Evolutionary conservation across 2,888 invertebrate genomes (phyloP).

Genomic region (Leucoptera coffeella): DNA sequence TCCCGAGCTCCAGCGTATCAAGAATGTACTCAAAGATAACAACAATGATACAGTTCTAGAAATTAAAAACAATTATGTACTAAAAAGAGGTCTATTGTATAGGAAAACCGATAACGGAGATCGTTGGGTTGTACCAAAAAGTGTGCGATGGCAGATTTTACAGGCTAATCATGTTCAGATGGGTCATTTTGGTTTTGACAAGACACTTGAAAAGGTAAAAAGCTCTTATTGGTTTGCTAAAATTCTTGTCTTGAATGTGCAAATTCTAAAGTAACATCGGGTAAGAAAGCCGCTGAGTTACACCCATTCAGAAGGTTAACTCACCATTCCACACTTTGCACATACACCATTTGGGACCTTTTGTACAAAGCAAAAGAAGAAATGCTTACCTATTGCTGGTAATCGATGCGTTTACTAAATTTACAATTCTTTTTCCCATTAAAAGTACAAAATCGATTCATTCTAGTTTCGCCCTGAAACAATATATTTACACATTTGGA

Average conservation of each 20-base stretch:
- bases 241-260: constrained; percentile 3
- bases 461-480: constrained; percentile 2
- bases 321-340: constrained; percentile 2
- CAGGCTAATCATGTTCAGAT: constrained; percentile 7
- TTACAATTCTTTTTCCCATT: constrained; percentile 1
- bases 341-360: constrained; percentile 6
- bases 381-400: constrained; percentile 5
- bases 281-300: constrained; percentile 1
- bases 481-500: constrained; percentile 5
- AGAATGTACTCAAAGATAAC: background rate
- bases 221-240: constrained; percentile 8
- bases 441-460: constrained; percentile 5
- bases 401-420: constrained; percentile 6
- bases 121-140: constrained; percentile 9
- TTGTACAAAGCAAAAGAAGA: constrained; percentile 5
- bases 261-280: constrained; percentile 1
- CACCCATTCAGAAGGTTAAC: constrained; percentile 3
- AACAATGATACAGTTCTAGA: background rate
- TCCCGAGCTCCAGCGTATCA: constrained; percentile 1
- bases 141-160: constrained; percentile 7
- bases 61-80: background rate
- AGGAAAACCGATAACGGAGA: constrained; percentile 1
- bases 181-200: constrained; percentile 9
- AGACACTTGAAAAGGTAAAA: constrained; percentile 8
- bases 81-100: background rate